Evolutionary conservation across 2,888 invertebrate species (phyloP).

Genomic region (Callosobruchus maculatus): DNA sequence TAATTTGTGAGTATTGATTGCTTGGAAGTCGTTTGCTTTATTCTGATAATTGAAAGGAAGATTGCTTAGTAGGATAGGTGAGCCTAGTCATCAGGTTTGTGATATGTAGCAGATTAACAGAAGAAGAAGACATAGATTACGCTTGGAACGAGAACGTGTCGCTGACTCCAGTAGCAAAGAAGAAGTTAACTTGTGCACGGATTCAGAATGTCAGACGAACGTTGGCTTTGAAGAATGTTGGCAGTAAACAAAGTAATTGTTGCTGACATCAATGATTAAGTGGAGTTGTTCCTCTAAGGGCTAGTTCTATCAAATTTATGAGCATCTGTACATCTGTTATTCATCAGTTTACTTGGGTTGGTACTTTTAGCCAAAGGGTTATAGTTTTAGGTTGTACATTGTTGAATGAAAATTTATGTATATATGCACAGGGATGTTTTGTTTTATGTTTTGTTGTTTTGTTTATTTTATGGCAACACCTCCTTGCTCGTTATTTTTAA

Average conservation of each 20-base stretch:
- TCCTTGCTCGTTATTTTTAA: too few species aligned
- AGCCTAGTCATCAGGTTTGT: slow-evolving; percentile 77
- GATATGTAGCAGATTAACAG: slow-evolving; percentile 70
- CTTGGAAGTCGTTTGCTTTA: slow-evolving; percentile 79
- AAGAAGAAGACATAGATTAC: slow-evolving; percentile 66
- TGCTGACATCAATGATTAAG: slow-evolving; percentile 15
- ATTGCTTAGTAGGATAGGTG: slow-evolving; percentile 69
- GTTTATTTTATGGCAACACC: too few species aligned
- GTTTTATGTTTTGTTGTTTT: too few species aligned
- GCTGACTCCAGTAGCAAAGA: neutral
- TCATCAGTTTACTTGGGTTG: too few species aligned
- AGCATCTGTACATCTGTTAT: too few species aligned
- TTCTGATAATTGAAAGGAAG: slow-evolving; percentile 69
- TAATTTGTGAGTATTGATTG: too few species aligned
- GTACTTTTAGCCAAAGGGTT: too few species aligned
- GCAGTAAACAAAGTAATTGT: slow-evolving; percentile 8
- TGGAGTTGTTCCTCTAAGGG: slow-evolving; percentile 16
- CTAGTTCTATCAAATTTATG: too few species aligned
- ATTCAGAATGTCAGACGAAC: neutral
- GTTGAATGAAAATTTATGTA: too few species aligned
- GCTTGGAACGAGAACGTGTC: slow-evolving; percentile 55
- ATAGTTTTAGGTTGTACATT: too few species aligned
- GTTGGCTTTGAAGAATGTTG: neutral
- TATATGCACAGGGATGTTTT: too few species aligned
- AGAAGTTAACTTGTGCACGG: neutral